Base-by-base conservation (phyloP, 2,797 vertebrate species). In the Triplophysa bombifrons region DNA sequence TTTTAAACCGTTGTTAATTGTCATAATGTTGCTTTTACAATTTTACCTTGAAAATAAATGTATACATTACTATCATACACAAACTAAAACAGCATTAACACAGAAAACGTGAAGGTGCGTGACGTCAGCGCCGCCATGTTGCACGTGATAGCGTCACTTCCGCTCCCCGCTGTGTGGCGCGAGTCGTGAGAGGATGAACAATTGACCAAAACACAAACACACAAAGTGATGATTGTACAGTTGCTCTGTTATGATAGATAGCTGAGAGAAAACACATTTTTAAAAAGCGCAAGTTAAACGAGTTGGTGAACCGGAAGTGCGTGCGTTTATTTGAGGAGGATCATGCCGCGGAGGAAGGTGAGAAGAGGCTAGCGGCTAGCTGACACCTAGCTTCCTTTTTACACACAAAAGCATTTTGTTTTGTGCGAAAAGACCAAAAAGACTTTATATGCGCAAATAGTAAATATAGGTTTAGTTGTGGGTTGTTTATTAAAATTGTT, bases 321-420 rank as follows among this genome's bases (percentile, higher is more conserved):
- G 38, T 38, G 9, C 55, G 38, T n/a, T 70, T 3, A 51, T 70
- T 10, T 8, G 34, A 50, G 51, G 19, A n/a, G 19, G 11, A 83
- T 48, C 58, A 89, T 89, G 88, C 86, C 87, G 38, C 85, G 88
- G n/a, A 88, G 87, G 79, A 89, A 89, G 88, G 88, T 89, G 83
- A 86, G 82, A 77, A 38, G 38, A 83, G 44, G 44, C 58, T 78
- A 78, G 68, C 58, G 20, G 76, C 76, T 78, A 78, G 20, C 67
- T 63, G 13, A 38, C 3, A 19, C 14, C 69, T 61, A 38, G 48
- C 68, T 1, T 70, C 27, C 25, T 20, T 48, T 50, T 30, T 51
- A 25, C 13, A 8, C 9, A 50, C 13, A 34, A 60, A 69, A 22
- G n/a, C 25, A 11, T 8, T 22, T 46, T 34, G 9, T 11, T 56